Evolutionary conservation across 2,888 invertebrate genomes (phyloP).

Genomic region (Ceriagrion tenellum): DNA sequence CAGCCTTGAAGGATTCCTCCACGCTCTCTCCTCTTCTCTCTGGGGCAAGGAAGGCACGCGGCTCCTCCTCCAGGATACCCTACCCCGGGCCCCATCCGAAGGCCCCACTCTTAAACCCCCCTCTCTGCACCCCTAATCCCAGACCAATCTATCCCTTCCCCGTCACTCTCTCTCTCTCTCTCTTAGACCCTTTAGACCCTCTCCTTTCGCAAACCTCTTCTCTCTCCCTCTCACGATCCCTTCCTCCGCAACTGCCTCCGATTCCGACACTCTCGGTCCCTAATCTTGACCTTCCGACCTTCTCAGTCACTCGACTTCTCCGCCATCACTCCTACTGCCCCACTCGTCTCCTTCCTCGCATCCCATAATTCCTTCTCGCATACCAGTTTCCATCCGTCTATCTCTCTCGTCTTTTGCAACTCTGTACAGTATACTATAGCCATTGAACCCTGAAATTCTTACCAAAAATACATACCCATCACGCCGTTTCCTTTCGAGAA

Average conservation of each 20-base stretch:
- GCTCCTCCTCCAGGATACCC: not conserved
- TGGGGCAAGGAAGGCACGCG: not conserved
- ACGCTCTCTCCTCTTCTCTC: not conserved
- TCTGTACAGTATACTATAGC: no score
- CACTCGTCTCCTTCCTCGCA: not conserved
- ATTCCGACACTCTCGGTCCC: not conserved
- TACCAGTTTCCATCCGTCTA: no score
- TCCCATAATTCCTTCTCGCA: not conserved
- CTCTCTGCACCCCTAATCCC: not conserved
- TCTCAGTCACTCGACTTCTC: not conserved
- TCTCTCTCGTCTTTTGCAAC: no score
- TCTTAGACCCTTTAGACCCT: not conserved
- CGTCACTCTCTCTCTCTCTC: not conserved
- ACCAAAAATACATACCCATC: no score
- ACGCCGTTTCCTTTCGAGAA: no score
- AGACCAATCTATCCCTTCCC: conserved; percentile 29
- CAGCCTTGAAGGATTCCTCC: conserved; percentile 6
- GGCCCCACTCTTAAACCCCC: not conserved
- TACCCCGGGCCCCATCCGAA: not conserved
- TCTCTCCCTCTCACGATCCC: not conserved
- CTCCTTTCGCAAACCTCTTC: not conserved
- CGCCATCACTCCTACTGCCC: not conserved
- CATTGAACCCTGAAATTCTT: no score
- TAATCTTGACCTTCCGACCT: conserved; percentile 29
- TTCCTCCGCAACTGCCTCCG: not conserved